A percentile compares a stretch with the other conserved stretches of the same genome.
phyloP scores from a whole-genome alignment of 1,140 invertebrate species.

The Drosophila kepulauana region DNA sequence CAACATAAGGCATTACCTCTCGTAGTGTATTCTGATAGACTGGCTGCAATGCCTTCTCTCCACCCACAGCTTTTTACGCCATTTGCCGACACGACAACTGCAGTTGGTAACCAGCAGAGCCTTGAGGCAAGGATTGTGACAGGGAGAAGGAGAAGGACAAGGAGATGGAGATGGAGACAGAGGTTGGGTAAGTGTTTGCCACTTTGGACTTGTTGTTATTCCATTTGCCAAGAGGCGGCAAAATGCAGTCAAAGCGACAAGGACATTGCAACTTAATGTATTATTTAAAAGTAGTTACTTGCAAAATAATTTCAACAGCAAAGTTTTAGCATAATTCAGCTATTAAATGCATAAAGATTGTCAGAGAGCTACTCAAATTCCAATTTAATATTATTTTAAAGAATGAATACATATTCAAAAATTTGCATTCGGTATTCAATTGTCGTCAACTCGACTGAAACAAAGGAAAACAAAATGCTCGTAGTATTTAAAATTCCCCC shows the following conservation, averaged over 20 bases:
- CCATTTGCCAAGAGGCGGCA: conserved; percentile 52
- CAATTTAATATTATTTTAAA: neutral
- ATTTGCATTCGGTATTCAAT: conserved; percentile 15
- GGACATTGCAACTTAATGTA: conserved; percentile 35
- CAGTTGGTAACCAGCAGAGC: neutral
- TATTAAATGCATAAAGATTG: conserved; percentile 4
- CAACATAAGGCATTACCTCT: neutral
- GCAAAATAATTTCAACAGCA: neutral
- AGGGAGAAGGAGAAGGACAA: neutral
- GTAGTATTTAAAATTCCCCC: neutral
- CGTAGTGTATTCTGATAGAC: conserved; percentile 14
- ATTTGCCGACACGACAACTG: conserved; percentile 5
- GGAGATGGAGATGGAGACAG: no score
- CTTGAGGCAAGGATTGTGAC: neutral
- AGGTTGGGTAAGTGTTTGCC: conserved; percentile 26
- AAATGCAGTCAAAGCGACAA: conserved; percentile 44
- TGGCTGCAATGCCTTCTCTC: neutral
- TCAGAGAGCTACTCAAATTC: neutral
- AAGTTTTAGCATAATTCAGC: neutral
- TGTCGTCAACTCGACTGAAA: neutral
- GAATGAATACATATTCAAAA: neutral
- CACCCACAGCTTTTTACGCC: neutral
- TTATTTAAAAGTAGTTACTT: conserved; percentile 5
- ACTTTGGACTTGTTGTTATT: conserved; percentile 18
- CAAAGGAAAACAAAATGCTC: neutral